These are phyloP conservation scores for Pyrrhopygopsis socrates DNA, from an alignment of 2,888 invertebrate species.

Conservation along the genomic window DNA sequence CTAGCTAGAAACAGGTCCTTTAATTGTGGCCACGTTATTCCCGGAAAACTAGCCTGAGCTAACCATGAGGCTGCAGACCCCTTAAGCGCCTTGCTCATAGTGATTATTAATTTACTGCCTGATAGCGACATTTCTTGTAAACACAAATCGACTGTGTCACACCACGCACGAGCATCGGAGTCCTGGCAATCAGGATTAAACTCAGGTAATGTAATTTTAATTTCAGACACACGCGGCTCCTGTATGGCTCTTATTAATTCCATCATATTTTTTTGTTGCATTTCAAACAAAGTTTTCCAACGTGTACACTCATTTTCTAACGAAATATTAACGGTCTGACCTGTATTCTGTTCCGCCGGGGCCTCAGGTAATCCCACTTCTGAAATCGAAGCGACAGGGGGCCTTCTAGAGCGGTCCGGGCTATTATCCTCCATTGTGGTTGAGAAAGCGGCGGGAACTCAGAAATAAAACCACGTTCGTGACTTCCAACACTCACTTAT, in stretches of 20 bases:
- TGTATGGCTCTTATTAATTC: neutral
- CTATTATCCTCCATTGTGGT: no score
- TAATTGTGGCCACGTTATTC: constrained; percentile 58
- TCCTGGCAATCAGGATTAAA: constrained; percentile 61
- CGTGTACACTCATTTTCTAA: neutral
- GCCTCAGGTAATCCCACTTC: constrained; percentile 4
- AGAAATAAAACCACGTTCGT: no score
- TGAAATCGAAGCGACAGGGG: neutral
- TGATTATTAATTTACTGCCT: constrained; percentile 52
- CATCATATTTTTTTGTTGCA: neutral
- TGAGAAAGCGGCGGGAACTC: no score
- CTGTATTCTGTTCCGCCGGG: no score
- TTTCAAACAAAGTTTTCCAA: neutral
- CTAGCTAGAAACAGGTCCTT: constrained; percentile 57
- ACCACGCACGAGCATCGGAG: constrained; percentile 55
- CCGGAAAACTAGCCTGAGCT: constrained; percentile 49
- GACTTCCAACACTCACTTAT: no score
- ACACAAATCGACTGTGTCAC: constrained; percentile 62
- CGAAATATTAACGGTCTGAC: no score
- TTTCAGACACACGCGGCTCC: neutral
- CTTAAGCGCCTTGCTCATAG: constrained; percentile 57
- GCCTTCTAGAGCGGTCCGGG: no score
- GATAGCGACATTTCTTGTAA: constrained; percentile 45
- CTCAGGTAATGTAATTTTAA: constrained; percentile 43
- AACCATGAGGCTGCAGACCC: constrained; percentile 65